Percentiles rank a stretch among this genome's conserved stretches.
phyloP scores from a whole-genome alignment of 2,113 vertebrate genomes.

The Nesoenas mayeri region DNA sequence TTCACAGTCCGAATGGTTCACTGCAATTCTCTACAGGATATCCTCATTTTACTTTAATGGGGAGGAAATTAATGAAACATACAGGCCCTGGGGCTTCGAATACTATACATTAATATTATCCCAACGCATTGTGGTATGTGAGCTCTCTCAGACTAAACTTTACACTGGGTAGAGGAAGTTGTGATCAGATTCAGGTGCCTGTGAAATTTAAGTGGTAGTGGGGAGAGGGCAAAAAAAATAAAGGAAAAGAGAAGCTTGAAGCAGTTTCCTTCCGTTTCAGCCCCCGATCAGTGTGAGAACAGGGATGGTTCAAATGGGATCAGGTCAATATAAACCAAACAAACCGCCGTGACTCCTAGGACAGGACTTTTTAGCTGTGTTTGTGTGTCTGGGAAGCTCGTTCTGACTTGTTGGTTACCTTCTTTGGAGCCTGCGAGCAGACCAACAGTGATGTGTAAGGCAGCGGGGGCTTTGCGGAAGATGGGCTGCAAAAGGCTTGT shows the following conservation, averaged over 20 bases:
- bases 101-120: conserved; percentile 79
- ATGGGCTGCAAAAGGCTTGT: background rate
- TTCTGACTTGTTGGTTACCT: background rate
- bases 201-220: conserved; percentile 66
- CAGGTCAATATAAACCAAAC: conserved; percentile 43
- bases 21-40: conserved; percentile 79
- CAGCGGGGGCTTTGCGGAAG: background rate
- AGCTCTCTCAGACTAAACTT: conserved; percentile 69
- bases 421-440: background rate
- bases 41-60: conserved; percentile 79
- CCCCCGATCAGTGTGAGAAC: conserved; percentile 64
- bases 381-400: background rate
- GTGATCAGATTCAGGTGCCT: conserved; percentile 77
- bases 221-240: background rate
- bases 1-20: conserved; percentile 74
- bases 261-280: conserved; percentile 69
- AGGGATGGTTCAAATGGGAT: conserved; percentile 32
- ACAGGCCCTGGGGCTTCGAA: conserved; percentile 74
- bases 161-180: conserved; percentile 72
- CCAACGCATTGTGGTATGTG: conserved; percentile 70
- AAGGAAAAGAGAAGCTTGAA: conserved; percentile 56
- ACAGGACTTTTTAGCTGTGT: background rate
- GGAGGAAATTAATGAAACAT: conserved; percentile 80
- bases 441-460: background rate
- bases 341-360: background rate